Evolutionary conservation across 2,113 vertebrate species (phyloP).

Genomic region (Lagopus muta): DNA sequence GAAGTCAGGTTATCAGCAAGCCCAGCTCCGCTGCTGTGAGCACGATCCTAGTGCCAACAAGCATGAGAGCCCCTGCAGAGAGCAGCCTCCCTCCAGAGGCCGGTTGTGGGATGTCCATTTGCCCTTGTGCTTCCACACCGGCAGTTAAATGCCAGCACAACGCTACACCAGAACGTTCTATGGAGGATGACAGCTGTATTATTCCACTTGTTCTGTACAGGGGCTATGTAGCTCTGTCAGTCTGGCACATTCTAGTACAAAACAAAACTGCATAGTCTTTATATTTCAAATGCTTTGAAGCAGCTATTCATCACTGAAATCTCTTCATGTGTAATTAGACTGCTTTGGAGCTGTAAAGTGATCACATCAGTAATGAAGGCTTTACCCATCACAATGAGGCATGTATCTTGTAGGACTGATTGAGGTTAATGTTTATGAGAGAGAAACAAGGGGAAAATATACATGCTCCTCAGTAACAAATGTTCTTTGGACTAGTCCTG

Average conservation of each 20-base stretch:
- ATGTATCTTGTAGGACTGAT: not conserved
- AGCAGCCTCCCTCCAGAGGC: not conserved
- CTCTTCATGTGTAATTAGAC: not conserved
- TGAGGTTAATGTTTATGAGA: not conserved
- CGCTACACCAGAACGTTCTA: not conserved
- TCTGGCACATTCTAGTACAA: not conserved
- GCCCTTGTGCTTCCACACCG: not conserved
- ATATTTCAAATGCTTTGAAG: not conserved
- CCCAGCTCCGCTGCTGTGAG: not conserved
- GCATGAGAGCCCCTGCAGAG: rapidly evolving
- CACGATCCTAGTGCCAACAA: not conserved
- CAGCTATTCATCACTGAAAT: not conserved
- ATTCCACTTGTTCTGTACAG: not conserved
- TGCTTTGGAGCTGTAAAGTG: not conserved
- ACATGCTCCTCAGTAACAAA: not conserved
- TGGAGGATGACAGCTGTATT: not conserved
- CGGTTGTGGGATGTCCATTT: rapidly evolving
- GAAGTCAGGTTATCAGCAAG: not conserved
- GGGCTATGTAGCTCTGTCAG: not conserved
- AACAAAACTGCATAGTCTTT: not conserved
- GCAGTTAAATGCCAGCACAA: not conserved
- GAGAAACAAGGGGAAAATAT: not conserved
- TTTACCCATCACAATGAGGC: not conserved
- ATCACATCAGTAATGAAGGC: not conserved
- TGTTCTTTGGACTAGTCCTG: not conserved